phyloP scores from a whole-genome alignment of 2,797 vertebrate species.

The Siniperca undulata region DNA sequence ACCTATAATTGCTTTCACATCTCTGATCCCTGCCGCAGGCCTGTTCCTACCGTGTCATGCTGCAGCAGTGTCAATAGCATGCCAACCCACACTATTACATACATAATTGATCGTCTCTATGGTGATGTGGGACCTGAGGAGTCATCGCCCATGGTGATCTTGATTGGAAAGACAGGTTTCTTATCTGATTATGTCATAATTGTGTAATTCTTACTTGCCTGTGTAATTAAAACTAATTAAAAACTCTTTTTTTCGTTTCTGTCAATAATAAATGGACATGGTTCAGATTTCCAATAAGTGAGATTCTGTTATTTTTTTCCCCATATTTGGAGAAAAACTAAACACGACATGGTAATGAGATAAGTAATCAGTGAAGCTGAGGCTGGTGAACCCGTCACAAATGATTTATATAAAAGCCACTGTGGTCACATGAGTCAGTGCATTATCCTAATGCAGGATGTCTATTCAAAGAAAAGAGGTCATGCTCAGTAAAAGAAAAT shows the following conservation, averaged over 20 bases:
- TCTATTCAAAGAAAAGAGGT: slow-evolving; percentile 48
- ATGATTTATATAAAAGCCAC: slow-evolving; percentile 45
- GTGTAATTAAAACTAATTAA: not conserved
- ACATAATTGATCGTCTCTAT: slow-evolving; percentile 56
- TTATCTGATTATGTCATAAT: slow-evolving; percentile 14
- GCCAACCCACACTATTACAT: slow-evolving; percentile 33
- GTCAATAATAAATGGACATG: not conserved
- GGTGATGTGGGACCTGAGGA: slow-evolving; percentile 29
- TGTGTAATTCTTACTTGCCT: not conserved
- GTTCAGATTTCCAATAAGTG: slow-evolving; percentile 11
- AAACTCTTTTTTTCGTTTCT: not conserved
- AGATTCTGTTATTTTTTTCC: slow-evolving; percentile 20
- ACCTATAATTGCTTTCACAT: slow-evolving; percentile 58
- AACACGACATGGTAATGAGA: slow-evolving; percentile 49
- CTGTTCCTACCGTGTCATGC: slow-evolving; percentile 45
- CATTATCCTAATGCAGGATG: slow-evolving; percentile 54
- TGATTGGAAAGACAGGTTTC: not conserved
- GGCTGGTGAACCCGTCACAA: slow-evolving; percentile 42
- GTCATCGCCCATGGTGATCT: slow-evolving; percentile 4
- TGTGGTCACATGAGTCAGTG: slow-evolving; percentile 28
- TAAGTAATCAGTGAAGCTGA: slow-evolving; percentile 42
- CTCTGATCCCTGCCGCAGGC: slow-evolving; percentile 33
- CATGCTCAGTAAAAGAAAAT: slow-evolving; percentile 2
- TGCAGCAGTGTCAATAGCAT: slow-evolving; percentile 47
- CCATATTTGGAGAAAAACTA: slow-evolving; percentile 25